Conservation (phyloP, 2,797 vertebrate species). For the Oryzias sinensis region DNA sequence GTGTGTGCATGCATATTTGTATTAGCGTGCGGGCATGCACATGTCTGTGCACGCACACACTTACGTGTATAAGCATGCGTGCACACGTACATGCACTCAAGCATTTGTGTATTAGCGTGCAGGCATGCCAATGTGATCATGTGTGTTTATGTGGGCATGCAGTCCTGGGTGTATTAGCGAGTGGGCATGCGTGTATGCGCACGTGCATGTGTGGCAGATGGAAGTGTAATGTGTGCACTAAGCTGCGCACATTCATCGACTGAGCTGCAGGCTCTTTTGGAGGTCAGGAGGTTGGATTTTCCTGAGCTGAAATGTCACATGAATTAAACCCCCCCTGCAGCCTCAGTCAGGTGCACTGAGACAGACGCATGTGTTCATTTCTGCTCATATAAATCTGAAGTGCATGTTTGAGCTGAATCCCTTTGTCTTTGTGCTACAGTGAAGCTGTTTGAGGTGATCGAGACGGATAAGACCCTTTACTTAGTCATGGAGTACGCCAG, state of each 20-base stretch:
- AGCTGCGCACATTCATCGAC: slow-evolving; percentile 28
- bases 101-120: no score
- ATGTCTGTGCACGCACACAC: no score
- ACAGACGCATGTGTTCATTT: slow-evolving; percentile 10
- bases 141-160: no score
- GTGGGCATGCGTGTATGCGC: no score
- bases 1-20: no score
- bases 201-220: slow-evolving; percentile 10
- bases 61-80: no score
- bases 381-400: slow-evolving; percentile 20
- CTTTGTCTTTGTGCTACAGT: slow-evolving; percentile 74
- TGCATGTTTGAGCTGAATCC: slow-evolving; percentile 45
- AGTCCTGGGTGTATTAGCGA: no score
- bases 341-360: slow-evolving; percentile 36
- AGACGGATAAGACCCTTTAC: slow-evolving; percentile 93
- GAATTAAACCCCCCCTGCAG: slow-evolving; percentile 32
- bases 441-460: slow-evolving; percentile 93
- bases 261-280: slow-evolving; percentile 22
- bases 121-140: no score
- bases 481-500: slow-evolving; percentile 95
- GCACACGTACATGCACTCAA: no score
- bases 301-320: slow-evolving; percentile 53
- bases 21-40: no score
- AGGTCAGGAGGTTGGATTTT: slow-evolving; percentile 53
- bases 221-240: slow-evolving; percentile 33